These are phyloP conservation scores for Pandion haliaetus DNA, from an alignment of 2,113 vertebrate genomes.

Conservation along the genomic window DNA sequence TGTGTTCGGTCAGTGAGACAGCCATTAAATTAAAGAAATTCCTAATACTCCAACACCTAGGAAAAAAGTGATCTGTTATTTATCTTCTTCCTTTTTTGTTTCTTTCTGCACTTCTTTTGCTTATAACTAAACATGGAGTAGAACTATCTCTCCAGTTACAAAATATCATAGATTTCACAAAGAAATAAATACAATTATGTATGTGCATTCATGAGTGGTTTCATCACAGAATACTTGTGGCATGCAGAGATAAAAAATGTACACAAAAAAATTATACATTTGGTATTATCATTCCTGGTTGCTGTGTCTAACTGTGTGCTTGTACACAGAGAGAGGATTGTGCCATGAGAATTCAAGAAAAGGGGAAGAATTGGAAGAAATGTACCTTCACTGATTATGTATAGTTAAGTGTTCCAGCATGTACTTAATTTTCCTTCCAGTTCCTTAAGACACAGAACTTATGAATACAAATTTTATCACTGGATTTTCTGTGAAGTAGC, in stretches of 20 bases:
- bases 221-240: not conserved
- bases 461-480: not conserved
- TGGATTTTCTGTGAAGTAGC: not conserved
- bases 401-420: not conserved
- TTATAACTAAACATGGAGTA: not conserved
- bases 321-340: not conserved
- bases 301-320: not conserved
- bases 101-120: not conserved
- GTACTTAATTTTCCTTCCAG: not conserved
- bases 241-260: not conserved
- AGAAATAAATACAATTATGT: not conserved
- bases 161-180: not conserved
- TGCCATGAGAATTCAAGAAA: not conserved
- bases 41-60: not conserved
- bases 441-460: not conserved
- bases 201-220: not conserved
- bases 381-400: not conserved
- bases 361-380: not conserved
- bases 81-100: not conserved
- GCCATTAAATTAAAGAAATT: not conserved
- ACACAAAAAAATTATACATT: not conserved
- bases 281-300: not conserved
- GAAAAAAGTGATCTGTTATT: not conserved
- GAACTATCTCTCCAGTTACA: not conserved
- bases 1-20: not conserved